Conservation (phyloP, 2,797 vertebrate genomes). For the Anabacerthia variegaticeps region DNA sequence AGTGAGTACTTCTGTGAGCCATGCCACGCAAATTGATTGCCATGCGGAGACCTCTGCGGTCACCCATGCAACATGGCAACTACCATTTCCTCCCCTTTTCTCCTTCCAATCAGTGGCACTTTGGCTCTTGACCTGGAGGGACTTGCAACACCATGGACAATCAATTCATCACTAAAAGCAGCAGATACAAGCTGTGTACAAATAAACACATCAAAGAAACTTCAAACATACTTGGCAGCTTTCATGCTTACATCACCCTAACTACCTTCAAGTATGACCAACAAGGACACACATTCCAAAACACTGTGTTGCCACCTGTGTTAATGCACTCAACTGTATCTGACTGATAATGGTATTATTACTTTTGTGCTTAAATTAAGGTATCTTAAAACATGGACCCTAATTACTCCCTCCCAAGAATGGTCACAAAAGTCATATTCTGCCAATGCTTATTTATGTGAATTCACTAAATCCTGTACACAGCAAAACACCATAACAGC, state of each 20-base stretch:
- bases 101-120: not conserved
- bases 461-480: not conserved
- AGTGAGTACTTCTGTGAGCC: not conserved
- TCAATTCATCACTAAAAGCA: not conserved
- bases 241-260: not conserved
- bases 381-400: not conserved
- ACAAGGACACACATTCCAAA: not conserved
- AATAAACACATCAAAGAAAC: not conserved
- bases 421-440: not conserved
- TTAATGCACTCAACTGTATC: not conserved
- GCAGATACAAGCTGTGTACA: not conserved
- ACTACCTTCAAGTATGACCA: not conserved
- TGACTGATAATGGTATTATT: not conserved
- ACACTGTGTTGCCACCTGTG: not conserved
- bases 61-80: not conserved
- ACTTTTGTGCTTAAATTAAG: not conserved
- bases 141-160: not conserved
- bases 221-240: not conserved
- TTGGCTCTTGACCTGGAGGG: not conserved
- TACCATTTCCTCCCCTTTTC: not conserved
- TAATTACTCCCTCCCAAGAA: not conserved
- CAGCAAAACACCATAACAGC: not conserved
- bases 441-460: not conserved
- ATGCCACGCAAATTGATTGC: not conserved
- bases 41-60: accelerated